Evolutionary conservation across 1,140 invertebrate genomes (phyloP).

Genomic region (Capitella teleta): DNA sequence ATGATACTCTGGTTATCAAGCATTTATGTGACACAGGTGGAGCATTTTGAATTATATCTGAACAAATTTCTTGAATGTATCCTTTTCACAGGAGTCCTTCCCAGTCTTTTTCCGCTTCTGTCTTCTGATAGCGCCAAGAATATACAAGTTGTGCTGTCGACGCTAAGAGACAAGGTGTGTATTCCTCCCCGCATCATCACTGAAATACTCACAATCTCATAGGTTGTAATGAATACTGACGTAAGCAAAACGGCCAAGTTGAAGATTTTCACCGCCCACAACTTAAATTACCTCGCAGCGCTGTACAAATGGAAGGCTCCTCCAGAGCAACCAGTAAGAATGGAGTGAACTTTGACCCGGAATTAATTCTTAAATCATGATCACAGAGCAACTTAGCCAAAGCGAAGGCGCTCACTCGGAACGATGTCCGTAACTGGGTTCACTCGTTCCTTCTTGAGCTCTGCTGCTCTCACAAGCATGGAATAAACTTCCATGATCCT

Average conservation of each 20-base stretch:
- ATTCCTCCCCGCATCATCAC: no score
- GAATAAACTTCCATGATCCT: slow-evolving; percentile 50
- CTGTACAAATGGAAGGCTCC: slow-evolving; percentile 56
- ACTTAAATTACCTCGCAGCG: slow-evolving; percentile 53
- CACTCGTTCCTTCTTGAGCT: slow-evolving; percentile 38
- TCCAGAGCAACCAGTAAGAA: slow-evolving; percentile 18
- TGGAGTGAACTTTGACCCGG: background rate
- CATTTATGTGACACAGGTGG: slow-evolving; percentile 59
- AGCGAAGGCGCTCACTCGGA: background rate
- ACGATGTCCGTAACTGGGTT: background rate
- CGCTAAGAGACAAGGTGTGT: no score
- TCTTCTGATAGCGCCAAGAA: no score
- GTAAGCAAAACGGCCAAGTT: slow-evolving; percentile 62
- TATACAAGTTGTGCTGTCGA: no score
- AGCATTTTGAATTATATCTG: no score
- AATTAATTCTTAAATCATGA: background rate
- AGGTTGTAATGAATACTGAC: slow-evolving; percentile 53
- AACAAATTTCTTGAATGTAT: no score
- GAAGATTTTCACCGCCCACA: slow-evolving; percentile 54
- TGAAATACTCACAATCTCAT: no score
- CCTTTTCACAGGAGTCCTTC: no score
- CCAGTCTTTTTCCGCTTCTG: no score
- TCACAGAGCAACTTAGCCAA: background rate
- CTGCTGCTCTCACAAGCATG: slow-evolving; percentile 57
- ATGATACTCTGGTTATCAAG: slow-evolving; percentile 52